A percentile compares a stretch with the other conserved stretches of the same genome.
These are phyloP conservation scores for Ceyx margarethae DNA, from an alignment of 2,113 vertebrate genomes.

Conservation along the genomic window DNA sequence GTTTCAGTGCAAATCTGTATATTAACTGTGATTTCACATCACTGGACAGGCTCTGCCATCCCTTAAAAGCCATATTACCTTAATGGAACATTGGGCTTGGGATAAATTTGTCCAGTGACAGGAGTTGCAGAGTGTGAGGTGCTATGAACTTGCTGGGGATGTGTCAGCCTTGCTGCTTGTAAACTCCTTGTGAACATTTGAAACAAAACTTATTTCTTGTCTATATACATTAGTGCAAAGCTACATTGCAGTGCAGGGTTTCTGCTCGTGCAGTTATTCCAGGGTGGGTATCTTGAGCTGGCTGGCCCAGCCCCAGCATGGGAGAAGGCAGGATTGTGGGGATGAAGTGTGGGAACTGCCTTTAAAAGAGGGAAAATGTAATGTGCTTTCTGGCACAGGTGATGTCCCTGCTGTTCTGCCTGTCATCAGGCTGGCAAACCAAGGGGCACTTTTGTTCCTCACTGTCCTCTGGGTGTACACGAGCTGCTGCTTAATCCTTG, in stretches of 20 bases:
- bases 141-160: background rate
- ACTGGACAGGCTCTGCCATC: background rate
- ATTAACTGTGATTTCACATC: background rate
- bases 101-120: background rate
- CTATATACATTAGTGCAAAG: background rate
- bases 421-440: background rate
- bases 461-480: background rate
- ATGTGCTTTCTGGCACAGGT: background rate
- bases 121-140: background rate
- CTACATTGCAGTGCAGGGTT: background rate
- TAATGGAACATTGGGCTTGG: background rate
- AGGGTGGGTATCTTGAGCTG: background rate
- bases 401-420: background rate
- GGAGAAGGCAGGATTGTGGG: background rate
- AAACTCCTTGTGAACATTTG: background rate
- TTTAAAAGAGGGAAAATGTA: background rate
- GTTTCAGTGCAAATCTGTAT: conserved; percentile 3
- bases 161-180: background rate
- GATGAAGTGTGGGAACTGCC: background rate
- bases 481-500: background rate
- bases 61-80: background rate
- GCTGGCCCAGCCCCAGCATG: background rate
- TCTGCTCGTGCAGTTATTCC: fast-evolving
- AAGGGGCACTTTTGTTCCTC: background rate
- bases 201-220: background rate